Conservation (phyloP, 2,797 vertebrate genomes). For the Chromis chromis region DNA sequence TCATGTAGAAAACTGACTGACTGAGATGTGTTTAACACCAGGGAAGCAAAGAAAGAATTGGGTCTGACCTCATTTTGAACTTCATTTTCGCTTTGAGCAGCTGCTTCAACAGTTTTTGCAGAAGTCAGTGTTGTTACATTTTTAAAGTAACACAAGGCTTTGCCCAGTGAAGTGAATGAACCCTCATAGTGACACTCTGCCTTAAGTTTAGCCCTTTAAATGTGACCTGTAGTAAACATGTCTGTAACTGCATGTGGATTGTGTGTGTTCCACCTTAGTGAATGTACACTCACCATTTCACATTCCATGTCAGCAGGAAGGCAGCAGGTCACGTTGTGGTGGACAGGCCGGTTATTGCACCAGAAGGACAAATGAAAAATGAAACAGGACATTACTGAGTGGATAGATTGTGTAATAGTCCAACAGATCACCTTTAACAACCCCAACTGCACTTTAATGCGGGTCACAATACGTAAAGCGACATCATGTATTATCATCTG, state of each 20-base stretch:
- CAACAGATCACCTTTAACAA: background rate
- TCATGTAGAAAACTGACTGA: background rate
- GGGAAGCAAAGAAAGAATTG: background rate
- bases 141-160: background rate
- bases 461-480: background rate
- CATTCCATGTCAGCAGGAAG: conserved; percentile 20
- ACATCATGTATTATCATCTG: background rate
- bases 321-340: conserved; percentile 43
- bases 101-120: background rate
- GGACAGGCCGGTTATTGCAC: conserved; percentile 20
- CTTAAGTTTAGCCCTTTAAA: background rate
- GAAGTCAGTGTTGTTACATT: background rate
- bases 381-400: conserved; percentile 34
- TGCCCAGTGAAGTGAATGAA: background rate
- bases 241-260: background rate
- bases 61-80: background rate
- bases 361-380: conserved; percentile 28
- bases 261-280: conserved; percentile 17
- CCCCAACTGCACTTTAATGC: background rate
- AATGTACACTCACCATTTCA: conserved; percentile 73
- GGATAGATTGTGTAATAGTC: background rate
- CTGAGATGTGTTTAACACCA: background rate
- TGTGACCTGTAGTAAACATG: background rate
- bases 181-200: too few species aligned
- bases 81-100: conserved; percentile 1